Conservation (phyloP, 2,797 vertebrate genomes). For the Rhinophrynus dorsalis region DNA sequence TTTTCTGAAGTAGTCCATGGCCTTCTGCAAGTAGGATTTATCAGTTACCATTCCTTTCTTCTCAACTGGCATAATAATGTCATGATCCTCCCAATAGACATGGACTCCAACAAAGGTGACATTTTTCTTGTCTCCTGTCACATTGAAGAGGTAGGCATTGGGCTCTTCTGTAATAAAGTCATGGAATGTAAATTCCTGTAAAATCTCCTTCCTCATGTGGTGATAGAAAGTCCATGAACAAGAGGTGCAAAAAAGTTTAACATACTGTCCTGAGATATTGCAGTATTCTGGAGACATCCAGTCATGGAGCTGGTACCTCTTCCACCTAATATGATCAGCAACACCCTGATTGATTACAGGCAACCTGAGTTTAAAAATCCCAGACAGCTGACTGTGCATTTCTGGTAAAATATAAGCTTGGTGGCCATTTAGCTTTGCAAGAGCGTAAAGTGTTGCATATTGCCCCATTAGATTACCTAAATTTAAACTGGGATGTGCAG, state of each 20-base stretch:
- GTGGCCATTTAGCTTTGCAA: constrained; percentile 34
- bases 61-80: too few species aligned
- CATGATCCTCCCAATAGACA: too few species aligned
- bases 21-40: constrained; percentile 46
- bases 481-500: constrained; percentile 28
- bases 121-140: too few species aligned
- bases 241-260: constrained; percentile 50
- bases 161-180: too few species aligned
- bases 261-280: constrained; percentile 42
- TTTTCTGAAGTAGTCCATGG: constrained; percentile 56
- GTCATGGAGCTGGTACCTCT: constrained; percentile 32
- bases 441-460: constrained; percentile 29
- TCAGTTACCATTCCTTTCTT: constrained; percentile 55
- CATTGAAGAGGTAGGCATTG: too few species aligned
- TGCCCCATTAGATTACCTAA: constrained; percentile 34
- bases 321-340: background rate
- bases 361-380: constrained; percentile 8
- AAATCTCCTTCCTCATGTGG: constrained; percentile 49
- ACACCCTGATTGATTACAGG: background rate
- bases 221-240: constrained; percentile 62
- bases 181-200: too few species aligned
- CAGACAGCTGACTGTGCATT: constrained; percentile 10
- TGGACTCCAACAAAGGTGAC: too few species aligned
- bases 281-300: constrained; percentile 50
- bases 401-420: constrained; percentile 23